Percentiles rank a stretch among this genome's conserved stretches.
These are phyloP conservation scores for Meloidogyne chitwoodi DNA, from an alignment of 1,140 invertebrate species.

Conservation along the genomic window DNA sequence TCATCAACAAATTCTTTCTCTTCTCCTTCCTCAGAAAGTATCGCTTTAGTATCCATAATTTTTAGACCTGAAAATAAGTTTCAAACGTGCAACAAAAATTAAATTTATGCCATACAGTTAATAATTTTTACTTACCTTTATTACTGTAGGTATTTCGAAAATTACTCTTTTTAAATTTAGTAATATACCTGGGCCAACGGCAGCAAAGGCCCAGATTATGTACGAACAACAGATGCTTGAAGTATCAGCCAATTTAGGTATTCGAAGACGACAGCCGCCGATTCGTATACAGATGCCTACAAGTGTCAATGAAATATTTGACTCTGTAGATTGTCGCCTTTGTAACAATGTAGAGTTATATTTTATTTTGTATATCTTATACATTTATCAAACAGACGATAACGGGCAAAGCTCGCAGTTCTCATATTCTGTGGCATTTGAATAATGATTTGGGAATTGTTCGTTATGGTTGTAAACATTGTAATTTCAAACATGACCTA, in stretches of 20 bases:
- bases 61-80: no score
- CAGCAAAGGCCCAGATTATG: conserved; percentile 37
- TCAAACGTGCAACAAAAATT: no score
- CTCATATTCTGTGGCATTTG: conserved; percentile 56
- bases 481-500: conserved; percentile 53
- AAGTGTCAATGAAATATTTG: neutral
- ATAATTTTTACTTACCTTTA: no score
- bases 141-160: no score
- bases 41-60: no score
- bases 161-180: no score
- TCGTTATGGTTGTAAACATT: conserved; percentile 50
- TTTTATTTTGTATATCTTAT: neutral
- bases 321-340: conserved; percentile 47
- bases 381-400: neutral
- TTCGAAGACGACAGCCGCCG: conserved; percentile 2
- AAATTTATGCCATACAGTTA: no score
- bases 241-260: conserved; percentile 29
- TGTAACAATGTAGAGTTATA: conserved; percentile 42
- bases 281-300: neutral
- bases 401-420: conserved; percentile 44
- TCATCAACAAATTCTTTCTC: no score
- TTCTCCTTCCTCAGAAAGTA: no score
- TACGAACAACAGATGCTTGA: conserved; percentile 40
- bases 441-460: conserved; percentile 54
- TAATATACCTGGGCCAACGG: conserved; percentile 50